A percentile compares a stretch with the other conserved stretches of the same genome.
These are phyloP conservation scores for Oreochromis grahami DNA, from an alignment of 2,797 vertebrate species.

Conservation along the genomic window DNA sequence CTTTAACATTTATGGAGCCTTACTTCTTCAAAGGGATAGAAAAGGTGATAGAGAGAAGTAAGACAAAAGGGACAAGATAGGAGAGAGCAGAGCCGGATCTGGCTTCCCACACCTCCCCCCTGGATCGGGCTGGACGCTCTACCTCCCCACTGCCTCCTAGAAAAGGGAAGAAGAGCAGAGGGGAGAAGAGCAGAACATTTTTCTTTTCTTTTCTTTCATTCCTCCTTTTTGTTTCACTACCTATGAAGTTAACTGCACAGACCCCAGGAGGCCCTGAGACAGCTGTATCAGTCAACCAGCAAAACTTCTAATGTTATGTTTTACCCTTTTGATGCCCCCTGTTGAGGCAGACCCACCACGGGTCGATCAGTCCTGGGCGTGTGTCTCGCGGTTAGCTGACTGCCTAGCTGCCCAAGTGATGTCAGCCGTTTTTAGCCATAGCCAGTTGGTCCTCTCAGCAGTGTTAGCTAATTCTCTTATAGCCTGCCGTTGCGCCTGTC, in stretches of 20 bases:
- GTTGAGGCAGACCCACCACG: background rate
- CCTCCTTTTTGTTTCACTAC: background rate
- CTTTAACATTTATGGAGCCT: background rate
- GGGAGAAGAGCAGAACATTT: background rate
- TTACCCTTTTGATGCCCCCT: rapidly evolving
- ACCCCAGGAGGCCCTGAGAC: background rate
- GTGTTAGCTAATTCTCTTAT: background rate
- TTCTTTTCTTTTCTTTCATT: background rate
- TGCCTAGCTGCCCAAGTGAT: background rate
- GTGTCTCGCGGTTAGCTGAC: background rate
- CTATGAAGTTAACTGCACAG: background rate
- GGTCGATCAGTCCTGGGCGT: background rate
- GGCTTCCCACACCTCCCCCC: background rate
- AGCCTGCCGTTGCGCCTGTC: rapidly evolving
- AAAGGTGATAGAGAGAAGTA: background rate
- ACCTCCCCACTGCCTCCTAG: background rate
- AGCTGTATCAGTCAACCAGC: background rate
- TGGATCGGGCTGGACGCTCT: background rate
- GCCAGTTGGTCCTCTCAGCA: background rate
- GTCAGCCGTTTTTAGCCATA: background rate
- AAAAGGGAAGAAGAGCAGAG: background rate
- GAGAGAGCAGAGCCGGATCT: background rate
- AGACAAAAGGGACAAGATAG: background rate
- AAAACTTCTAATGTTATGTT: background rate
- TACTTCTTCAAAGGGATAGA: background rate